Conservation (phyloP, 2,113 vertebrate genomes). For the Vulpes lagopus region DNA sequence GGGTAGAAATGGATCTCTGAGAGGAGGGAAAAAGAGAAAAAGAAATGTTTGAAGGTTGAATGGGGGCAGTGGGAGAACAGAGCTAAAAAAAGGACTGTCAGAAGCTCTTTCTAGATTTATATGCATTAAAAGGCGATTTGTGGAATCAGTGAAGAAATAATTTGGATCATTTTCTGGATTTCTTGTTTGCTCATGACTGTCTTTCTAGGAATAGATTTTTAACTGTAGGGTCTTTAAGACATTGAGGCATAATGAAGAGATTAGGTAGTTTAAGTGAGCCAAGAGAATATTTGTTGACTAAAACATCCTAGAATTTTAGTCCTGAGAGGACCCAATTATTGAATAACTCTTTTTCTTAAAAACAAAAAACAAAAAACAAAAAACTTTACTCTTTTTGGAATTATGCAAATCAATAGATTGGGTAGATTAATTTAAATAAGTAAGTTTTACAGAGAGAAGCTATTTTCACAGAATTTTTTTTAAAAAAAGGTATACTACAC, state of each 20-base stretch:
- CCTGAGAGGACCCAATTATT: not conserved
- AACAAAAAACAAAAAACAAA: no score
- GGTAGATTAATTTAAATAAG: not conserved
- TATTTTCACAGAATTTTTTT: not conserved
- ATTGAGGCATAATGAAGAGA: not conserved
- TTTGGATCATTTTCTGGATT: not conserved
- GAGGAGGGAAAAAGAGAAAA: not conserved
- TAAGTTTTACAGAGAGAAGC: not conserved
- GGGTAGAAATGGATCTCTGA: not conserved
- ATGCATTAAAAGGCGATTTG: not conserved
- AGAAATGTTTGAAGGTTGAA: not conserved
- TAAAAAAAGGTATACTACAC: not conserved
- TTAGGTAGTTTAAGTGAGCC: not conserved
- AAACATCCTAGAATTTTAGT: not conserved
- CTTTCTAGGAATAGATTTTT: conserved; percentile 25
- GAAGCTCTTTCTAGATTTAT: not conserved
- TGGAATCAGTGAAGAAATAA: not conserved
- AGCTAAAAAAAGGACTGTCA: not conserved
- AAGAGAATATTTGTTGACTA: not conserved
- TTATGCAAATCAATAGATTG: not conserved
- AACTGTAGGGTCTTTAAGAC: not conserved
- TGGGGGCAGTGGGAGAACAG: not conserved
- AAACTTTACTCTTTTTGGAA: not conserved
- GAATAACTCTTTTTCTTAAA: not conserved
- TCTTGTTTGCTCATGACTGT: not conserved